These are phyloP conservation scores for Aphidius ervi DNA, from an alignment of 1,140 invertebrate species.

Conservation along the genomic window DNA sequence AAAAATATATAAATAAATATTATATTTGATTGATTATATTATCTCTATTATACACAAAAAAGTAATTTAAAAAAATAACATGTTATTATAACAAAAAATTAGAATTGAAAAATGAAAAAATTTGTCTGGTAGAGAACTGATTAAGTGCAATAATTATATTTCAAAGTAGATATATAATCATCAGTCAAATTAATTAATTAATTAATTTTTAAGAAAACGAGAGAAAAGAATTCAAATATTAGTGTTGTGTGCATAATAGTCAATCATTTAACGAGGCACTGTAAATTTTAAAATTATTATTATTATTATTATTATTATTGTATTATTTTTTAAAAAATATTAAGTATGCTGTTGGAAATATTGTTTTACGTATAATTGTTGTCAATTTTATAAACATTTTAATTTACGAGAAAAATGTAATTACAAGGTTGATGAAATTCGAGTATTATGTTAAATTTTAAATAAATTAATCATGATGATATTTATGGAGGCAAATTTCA, in stretches of 20 bases:
- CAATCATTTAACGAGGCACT: constrained; percentile 14
- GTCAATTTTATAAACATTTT: background rate
- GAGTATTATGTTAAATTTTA: too few species aligned
- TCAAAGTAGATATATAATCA: constrained; percentile 23
- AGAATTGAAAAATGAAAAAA: constrained; percentile 28
- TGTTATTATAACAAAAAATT: constrained; percentile 32
- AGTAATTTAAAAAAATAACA: constrained; percentile 15
- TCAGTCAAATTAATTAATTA: constrained; percentile 21
- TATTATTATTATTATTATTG: too few species aligned
- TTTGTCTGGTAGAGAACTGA: constrained; percentile 29
- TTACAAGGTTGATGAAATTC: too few species aligned
- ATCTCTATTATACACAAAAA: constrained; percentile 27
- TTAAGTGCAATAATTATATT: constrained; percentile 29
- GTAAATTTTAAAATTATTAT: background rate
- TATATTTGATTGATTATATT: constrained; percentile 34
- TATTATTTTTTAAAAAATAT: background rate
- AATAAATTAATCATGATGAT: too few species aligned
- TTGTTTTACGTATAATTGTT: constrained; percentile 3
- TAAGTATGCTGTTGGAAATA: constrained; percentile 7
- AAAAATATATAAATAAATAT: constrained; percentile 16
- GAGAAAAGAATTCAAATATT: constrained; percentile 2
- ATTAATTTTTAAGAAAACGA: constrained; percentile 22
- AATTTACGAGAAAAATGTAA: background rate
- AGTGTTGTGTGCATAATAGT: constrained; percentile 11
- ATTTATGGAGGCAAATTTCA: too few species aligned